Conservation (phyloP, 2,888 invertebrate species). For the Sphaeridia pumilis region DNA sequence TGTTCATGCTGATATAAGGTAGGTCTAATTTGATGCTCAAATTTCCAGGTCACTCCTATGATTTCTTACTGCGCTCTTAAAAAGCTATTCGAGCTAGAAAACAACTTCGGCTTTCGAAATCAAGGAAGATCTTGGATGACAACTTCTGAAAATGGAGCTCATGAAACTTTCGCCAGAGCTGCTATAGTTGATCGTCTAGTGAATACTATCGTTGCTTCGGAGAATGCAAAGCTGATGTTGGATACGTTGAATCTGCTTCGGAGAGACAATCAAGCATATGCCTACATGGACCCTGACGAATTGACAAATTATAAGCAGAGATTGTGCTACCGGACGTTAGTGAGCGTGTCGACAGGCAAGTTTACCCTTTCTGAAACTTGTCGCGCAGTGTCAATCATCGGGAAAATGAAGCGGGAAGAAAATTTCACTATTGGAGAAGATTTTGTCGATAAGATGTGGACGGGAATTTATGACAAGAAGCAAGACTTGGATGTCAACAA, state of each 20-base stretch:
- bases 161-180: conserved; percentile 40
- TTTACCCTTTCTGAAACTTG: conserved; percentile 50
- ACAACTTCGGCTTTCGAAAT: conserved; percentile 38
- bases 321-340: conserved; percentile 51
- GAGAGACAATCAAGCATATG: conserved; percentile 21
- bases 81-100: conserved; percentile 43
- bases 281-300: conserved; percentile 35
- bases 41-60: conserved; percentile 42
- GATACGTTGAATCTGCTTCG: conserved; percentile 41
- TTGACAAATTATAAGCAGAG: conserved; percentile 41
- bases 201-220: conserved; percentile 42
- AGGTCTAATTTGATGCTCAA: conserved; percentile 35
- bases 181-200: conserved; percentile 44
- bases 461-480: conserved; percentile 50
- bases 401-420: conserved; percentile 42
- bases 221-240: conserved; percentile 41
- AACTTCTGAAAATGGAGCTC: conserved; percentile 35
- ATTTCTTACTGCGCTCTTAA: conserved; percentile 43
- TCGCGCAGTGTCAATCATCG: conserved; percentile 47
- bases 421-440: conserved; percentile 41
- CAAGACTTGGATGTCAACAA: conserved; percentile 48
- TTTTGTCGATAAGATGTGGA: conserved; percentile 53
- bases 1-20: not conserved
- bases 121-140: conserved; percentile 36
- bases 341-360: conserved; percentile 50